These are phyloP conservation scores for Chorisops tibialis DNA, from an alignment of 2,888 invertebrate species.

Conservation along the genomic window DNA sequence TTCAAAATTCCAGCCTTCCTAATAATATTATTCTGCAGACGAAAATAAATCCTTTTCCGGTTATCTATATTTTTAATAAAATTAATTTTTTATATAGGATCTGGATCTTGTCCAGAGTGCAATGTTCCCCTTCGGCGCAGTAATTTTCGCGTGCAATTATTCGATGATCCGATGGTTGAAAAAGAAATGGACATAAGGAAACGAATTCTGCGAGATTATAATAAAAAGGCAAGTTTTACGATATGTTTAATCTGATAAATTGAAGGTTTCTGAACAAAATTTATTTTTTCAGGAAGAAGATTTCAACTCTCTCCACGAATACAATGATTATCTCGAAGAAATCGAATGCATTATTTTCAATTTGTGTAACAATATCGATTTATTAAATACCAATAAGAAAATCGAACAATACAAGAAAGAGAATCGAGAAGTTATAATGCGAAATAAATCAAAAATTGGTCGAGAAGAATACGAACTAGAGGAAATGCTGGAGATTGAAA, in stretches of 20 bases:
- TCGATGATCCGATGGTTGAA: constrained; percentile 94
- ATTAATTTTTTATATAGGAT: constrained; percentile 57
- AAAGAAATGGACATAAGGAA: constrained; percentile 96
- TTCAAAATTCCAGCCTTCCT: too few relatives aligned
- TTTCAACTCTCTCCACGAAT: constrained; percentile 76
- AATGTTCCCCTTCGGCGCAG: constrained; percentile 80
- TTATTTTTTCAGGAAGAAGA: constrained; percentile 67
- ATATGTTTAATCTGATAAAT: not conserved
- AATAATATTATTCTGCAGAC: too few relatives aligned
- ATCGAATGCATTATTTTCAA: constrained; percentile 90
- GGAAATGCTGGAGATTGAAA: constrained; percentile 77
- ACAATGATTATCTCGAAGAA: constrained; percentile 95
- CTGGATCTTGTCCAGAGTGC: constrained; percentile 94
- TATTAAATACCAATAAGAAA: constrained; percentile 81
- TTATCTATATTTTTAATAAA: too few relatives aligned
- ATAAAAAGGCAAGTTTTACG: constrained; percentile 65
- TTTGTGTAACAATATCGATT: constrained; percentile 83
- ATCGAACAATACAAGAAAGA: constrained; percentile 90
- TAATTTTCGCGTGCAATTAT: constrained; percentile 90
- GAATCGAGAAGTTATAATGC: constrained; percentile 79
- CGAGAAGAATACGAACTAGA: constrained; percentile 85
- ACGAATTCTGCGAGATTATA: constrained; percentile 83
- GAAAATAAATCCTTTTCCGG: too few relatives aligned
- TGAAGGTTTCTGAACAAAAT: not conserved
- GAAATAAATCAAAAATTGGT: constrained; percentile 71